Evolutionary conservation across 2,888 invertebrate genomes (phyloP), one percentile per base, ranked within the genome.

Genomic region (Teinopalpus imperialis): DNA sequence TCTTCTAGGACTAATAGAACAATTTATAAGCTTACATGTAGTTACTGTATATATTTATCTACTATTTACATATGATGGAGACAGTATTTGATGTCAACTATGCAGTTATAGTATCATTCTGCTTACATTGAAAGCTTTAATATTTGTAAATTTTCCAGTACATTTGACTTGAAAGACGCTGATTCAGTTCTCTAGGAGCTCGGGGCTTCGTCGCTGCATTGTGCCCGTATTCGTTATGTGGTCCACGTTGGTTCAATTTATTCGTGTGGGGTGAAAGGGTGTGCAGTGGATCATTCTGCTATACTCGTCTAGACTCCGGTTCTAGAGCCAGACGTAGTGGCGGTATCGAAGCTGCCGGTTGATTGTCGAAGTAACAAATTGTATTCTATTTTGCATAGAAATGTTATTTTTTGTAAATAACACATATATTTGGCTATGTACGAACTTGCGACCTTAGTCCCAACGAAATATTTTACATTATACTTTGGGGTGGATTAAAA

Each of bases 191-290:
- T 14, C 18, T 3, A 13, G 9, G 9, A 21, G 35, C 35, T 35
- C 10, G 35, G 9, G 20, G 42, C 34, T 34, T 9, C 14, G 42
- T 13, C 34, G 34, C n/a, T 14, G n/a, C 29, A 81, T 79, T 80
- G 81, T 80, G 54, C 21, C 14, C 14, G 21, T 13, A 29, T 29
- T 43, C 43, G 35, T 43, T 43, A 43, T 35, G 34, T 18, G 34
- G 43, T 35, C 35, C 43, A 35, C 43, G 43, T 43, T 35, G 43
- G 20, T 43, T 43, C 43, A 43, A 43, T 43, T 43, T 43, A 43
- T 43, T 35, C 43, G 18, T 12, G 6, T 9, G 5, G 24, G 13
- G 39, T 31, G 7, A 10, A 24, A 13, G 12, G 10, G 21, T 9
- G 27, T n/a, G 21, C 24, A 3, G 26, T 35, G 43, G 27, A 43